Evolutionary conservation across 1,140 invertebrate genomes (phyloP).

Genomic region (Chionoecetes opilio): DNA sequence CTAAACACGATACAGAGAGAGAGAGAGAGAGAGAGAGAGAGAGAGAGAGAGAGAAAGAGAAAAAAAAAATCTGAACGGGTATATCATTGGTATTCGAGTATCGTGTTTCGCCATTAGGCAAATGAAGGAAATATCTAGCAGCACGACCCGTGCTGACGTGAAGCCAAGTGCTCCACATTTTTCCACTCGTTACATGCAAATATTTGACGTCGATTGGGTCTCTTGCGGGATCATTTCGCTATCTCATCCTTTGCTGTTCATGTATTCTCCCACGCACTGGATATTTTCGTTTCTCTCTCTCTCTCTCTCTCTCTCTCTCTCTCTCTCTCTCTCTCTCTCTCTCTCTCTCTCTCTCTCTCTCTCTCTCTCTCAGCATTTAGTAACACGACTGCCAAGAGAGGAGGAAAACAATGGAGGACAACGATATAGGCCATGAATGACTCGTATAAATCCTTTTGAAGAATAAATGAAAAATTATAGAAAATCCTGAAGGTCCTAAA

Average conservation of each 20-base stretch:
- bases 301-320: neutral
- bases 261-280: neutral
- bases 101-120: conserved; percentile 6
- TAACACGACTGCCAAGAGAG: too few species aligned
- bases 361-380: too few species aligned
- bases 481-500: too few species aligned
- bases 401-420: too few species aligned
- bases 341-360: too few species aligned
- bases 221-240: neutral
- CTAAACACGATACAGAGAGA: neutral
- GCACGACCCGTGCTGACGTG: neutral
- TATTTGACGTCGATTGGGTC: neutral
- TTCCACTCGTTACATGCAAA: conserved; percentile 22
- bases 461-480: too few species aligned
- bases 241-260: neutral
- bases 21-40: conserved; percentile 27
- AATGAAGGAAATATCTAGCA: neutral
- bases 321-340: neutral
- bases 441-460: too few species aligned
- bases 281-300: neutral
- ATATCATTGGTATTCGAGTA: neutral
- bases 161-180: neutral
- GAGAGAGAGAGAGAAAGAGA: conserved; percentile 18
- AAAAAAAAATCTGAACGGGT: neutral
- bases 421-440: too few species aligned